phyloP scores from a whole-genome alignment of 1,140 invertebrate genomes.

The Papilio glaucus region DNA sequence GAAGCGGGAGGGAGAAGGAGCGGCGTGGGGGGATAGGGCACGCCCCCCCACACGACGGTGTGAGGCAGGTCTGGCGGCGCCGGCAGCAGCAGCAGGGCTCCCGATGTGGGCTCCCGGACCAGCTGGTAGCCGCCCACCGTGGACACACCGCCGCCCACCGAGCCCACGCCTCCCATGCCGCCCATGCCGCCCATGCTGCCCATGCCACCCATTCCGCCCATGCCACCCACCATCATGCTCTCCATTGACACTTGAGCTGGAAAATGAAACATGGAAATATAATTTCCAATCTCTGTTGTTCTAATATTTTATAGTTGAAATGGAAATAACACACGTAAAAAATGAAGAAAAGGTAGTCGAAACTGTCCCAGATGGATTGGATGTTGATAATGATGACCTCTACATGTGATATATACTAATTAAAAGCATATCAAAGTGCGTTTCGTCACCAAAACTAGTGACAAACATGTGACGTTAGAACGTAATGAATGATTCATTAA shows the following conservation, averaged over 20 bases:
- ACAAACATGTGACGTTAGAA: background rate
- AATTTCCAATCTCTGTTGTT: too few species aligned
- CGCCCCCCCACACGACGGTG: constrained; percentile 89
- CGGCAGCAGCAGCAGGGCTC: constrained; percentile 91
- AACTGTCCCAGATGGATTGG: background rate
- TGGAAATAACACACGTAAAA: too few species aligned
- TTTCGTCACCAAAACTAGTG: constrained; percentile 1
- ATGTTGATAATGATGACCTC: too few species aligned
- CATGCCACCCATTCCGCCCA: too few species aligned
- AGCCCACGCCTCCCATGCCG: constrained; percentile 81
- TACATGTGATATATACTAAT: background rate
- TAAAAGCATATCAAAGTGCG: background rate
- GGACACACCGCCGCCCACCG: constrained; percentile 66
- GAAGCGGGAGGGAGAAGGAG: constrained; percentile 86
- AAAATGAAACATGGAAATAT: constrained; percentile 46
- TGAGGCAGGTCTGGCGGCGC: constrained; percentile 89
- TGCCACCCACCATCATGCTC: constrained; percentile 85
- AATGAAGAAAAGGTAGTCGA: too few species aligned
- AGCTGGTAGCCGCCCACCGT: constrained; percentile 86
- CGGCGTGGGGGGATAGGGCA: constrained; percentile 85
- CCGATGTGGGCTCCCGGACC: constrained; percentile 91
- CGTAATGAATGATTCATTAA: constrained; percentile 26
- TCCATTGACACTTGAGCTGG: constrained; percentile 87
- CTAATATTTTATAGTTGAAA: background rate
- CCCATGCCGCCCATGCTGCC: constrained; percentile 87